Evolutionary conservation across 2,888 invertebrate species (phyloP).

Genomic region (Tetropium fuscum): DNA sequence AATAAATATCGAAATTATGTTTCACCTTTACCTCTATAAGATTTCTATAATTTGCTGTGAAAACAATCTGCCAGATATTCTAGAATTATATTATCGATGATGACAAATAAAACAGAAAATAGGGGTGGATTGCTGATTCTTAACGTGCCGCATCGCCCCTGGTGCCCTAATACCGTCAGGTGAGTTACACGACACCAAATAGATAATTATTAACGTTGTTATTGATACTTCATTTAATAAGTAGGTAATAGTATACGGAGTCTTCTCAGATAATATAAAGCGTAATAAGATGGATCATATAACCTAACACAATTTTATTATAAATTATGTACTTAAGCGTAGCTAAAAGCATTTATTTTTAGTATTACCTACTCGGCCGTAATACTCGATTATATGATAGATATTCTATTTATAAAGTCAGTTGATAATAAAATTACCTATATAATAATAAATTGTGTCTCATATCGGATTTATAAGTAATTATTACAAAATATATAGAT

Average conservation of each 20-base stretch:
- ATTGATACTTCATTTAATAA: slow-evolving; percentile 46
- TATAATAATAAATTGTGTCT: too few species aligned
- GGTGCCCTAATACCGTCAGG: slow-evolving; percentile 36
- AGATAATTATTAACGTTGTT: slow-evolving; percentile 40
- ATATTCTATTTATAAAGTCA: too few species aligned
- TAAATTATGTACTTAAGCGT: slow-evolving; percentile 39
- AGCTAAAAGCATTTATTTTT: slow-evolving; percentile 19
- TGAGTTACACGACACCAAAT: slow-evolving; percentile 42
- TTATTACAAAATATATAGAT: too few species aligned
- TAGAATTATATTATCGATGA: background rate
- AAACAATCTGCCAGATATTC: background rate
- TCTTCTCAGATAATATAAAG: slow-evolving; percentile 36
- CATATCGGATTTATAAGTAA: too few species aligned
- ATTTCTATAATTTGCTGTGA: background rate
- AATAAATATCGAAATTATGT: too few species aligned
- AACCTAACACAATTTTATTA: slow-evolving; percentile 36
- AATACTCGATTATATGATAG: too few species aligned
- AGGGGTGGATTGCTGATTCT: slow-evolving; percentile 17
- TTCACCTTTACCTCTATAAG: too few species aligned
- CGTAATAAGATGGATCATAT: slow-evolving; percentile 40
- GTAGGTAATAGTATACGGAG: slow-evolving; percentile 44
- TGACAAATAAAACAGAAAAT: background rate
- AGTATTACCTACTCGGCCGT: background rate
- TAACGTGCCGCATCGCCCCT: background rate
- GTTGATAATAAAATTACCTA: too few species aligned